These are phyloP conservation scores for Trachymyrmex septentrionalis DNA, from an alignment of 1,140 invertebrate genomes.

Conservation along the genomic window DNA sequence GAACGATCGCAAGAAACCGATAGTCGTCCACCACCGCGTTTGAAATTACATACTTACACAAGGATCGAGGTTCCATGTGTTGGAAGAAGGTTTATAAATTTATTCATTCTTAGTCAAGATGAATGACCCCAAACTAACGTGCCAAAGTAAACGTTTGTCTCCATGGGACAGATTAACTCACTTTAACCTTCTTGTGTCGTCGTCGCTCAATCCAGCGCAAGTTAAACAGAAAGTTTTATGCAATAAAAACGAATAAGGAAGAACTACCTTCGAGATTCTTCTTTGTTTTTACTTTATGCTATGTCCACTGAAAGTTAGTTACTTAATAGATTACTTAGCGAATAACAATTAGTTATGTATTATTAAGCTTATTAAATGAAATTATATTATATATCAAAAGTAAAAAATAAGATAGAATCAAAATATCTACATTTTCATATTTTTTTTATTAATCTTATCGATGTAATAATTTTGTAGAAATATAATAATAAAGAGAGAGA, in stretches of 20 bases:
- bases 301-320: slow-evolving; percentile 18
- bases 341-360: slow-evolving; percentile 19
- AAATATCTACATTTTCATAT: slow-evolving; percentile 15
- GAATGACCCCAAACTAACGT: slow-evolving; percentile 39
- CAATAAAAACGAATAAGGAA: slow-evolving; percentile 42
- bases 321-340: slow-evolving; percentile 21
- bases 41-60: slow-evolving; percentile 27
- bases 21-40: slow-evolving; percentile 18
- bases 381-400: neutral
- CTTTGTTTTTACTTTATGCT: slow-evolving; percentile 48
- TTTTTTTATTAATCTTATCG: neutral
- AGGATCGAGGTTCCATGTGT: neutral
- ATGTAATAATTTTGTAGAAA: neutral
- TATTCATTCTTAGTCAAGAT: slow-evolving; percentile 49
- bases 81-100: slow-evolving; percentile 43
- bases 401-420: neutral
- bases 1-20: slow-evolving; percentile 42
- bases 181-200: slow-evolving; percentile 52
- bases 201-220: slow-evolving; percentile 43
- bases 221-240: slow-evolving; percentile 61
- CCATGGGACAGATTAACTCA: slow-evolving; percentile 32
- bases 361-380: slow-evolving; percentile 36
- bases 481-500: slow-evolving; percentile 16
- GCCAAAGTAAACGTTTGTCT: slow-evolving; percentile 47
- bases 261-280: slow-evolving; percentile 16